phyloP scores from a whole-genome alignment of 1,140 invertebrate species.

The Drosophila mojavensis region DNA sequence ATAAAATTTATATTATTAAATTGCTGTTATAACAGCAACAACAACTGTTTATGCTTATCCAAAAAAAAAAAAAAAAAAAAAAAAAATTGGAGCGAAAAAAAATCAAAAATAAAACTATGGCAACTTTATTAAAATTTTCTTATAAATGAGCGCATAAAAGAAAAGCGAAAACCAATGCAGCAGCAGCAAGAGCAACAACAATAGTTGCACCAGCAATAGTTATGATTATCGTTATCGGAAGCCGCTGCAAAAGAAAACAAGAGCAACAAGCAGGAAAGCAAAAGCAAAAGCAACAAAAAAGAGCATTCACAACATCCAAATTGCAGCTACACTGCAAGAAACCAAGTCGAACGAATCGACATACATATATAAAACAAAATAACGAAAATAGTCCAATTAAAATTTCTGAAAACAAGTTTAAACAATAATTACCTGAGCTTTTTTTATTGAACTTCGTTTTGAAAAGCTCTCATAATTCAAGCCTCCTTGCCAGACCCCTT shows the following conservation, averaged over 20 bases:
- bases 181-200: constrained; percentile 25
- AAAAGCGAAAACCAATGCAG: constrained; percentile 68
- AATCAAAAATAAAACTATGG: constrained; percentile 40
- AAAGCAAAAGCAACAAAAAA: neutral
- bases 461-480: neutral
- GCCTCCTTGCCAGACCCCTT: constrained; percentile 2
- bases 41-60: neutral
- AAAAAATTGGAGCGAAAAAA: neutral
- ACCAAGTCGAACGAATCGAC: neutral
- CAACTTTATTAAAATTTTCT: constrained; percentile 52
- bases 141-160: constrained; percentile 57
- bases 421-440: neutral
- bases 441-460: neutral
- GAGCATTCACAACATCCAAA: neutral
- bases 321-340: constrained; percentile 5
- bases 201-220: constrained; percentile 35
- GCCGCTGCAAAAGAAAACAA: constrained; percentile 30
- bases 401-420: neutral
- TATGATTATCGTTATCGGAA: constrained; percentile 54
- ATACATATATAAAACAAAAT: neutral
- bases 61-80: constrained; percentile 7
- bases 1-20: constrained; percentile 82
- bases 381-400: neutral
- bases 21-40: constrained; percentile 69
- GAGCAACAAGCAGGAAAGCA: constrained; percentile 12